Percentiles rank a stretch among this genome's conserved stretches.
Evolutionary conservation across 92 coral and sea anemone species (phyloP).

Genomic region (Virgularia gustaviana): DNA sequence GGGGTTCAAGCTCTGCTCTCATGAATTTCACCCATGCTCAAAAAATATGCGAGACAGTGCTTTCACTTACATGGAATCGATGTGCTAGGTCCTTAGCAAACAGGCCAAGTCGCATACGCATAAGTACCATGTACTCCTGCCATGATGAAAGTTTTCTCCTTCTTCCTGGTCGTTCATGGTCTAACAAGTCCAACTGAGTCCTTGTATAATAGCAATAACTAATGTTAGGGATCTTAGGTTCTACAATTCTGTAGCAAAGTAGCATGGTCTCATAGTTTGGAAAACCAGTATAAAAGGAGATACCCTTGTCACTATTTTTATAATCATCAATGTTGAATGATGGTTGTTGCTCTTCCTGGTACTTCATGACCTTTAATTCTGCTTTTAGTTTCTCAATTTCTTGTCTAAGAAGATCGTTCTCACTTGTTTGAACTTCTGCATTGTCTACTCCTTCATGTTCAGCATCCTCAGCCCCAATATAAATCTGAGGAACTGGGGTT

Average conservation of each 20-base stretch:
- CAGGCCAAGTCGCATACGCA: too few species aligned
- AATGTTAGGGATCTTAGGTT: background rate
- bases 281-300: too few species aligned
- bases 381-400: slow-evolving; percentile 1
- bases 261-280: slow-evolving; percentile 2
- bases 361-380: background rate
- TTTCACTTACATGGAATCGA: too few species aligned
- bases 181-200: background rate
- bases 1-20: too few species aligned
- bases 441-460: background rate
- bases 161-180: background rate
- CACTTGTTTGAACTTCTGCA: background rate
- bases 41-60: too few species aligned
- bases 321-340: too few species aligned
- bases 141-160: too few species aligned
- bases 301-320: background rate
- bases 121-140: too few species aligned
- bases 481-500: background rate
- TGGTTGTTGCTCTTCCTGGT: background rate
- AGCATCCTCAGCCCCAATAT: background rate
- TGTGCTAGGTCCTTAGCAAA: too few species aligned
- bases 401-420: background rate
- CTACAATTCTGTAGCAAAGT: background rate
- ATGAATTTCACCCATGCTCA: too few species aligned
- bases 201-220: slow-evolving; percentile 1